Evolutionary conservation across 2,113 vertebrate species (phyloP).

Genomic region (Pelobates fuscus): DNA sequence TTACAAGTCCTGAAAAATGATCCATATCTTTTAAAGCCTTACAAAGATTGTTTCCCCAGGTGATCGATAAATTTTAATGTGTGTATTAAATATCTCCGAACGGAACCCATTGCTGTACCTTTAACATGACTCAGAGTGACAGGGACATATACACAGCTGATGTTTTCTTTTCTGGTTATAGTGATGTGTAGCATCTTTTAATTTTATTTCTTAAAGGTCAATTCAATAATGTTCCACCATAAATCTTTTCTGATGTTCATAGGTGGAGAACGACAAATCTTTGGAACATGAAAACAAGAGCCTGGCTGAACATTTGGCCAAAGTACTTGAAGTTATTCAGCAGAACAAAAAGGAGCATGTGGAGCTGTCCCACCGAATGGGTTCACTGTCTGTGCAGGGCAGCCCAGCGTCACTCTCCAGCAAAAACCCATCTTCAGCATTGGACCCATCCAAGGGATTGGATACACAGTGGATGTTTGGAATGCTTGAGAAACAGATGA

Average conservation of each 20-base stretch:
- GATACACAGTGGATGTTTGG: slow-evolving; percentile 79
- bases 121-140: too few relatives aligned
- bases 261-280: slow-evolving; percentile 81
- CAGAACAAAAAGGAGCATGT: slow-evolving; percentile 55
- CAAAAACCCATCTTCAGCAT: slow-evolving; percentile 10
- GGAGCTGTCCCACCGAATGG: slow-evolving; percentile 23
- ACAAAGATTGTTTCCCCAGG: too few relatives aligned
- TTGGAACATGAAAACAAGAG: slow-evolving; percentile 77
- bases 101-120: too few relatives aligned
- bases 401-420: background rate
- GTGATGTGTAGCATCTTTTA: too few relatives aligned
- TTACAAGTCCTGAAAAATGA: too few relatives aligned
- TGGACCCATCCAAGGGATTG: slow-evolving; percentile 66
- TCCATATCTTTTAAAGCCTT: too few relatives aligned
- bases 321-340: slow-evolving; percentile 72
- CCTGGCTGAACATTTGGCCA: slow-evolving; percentile 78
- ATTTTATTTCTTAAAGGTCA: too few relatives aligned
- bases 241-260: background rate
- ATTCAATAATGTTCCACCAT: too few relatives aligned
- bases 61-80: too few relatives aligned
- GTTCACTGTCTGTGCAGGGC: slow-evolving; percentile 48
- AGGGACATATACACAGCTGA: too few relatives aligned
- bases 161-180: too few relatives aligned
- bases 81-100: too few relatives aligned
- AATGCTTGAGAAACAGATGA: slow-evolving; percentile 78